Conservation (phyloP, 2,797 vertebrate genomes). For the Emys orbicularis region DNA sequence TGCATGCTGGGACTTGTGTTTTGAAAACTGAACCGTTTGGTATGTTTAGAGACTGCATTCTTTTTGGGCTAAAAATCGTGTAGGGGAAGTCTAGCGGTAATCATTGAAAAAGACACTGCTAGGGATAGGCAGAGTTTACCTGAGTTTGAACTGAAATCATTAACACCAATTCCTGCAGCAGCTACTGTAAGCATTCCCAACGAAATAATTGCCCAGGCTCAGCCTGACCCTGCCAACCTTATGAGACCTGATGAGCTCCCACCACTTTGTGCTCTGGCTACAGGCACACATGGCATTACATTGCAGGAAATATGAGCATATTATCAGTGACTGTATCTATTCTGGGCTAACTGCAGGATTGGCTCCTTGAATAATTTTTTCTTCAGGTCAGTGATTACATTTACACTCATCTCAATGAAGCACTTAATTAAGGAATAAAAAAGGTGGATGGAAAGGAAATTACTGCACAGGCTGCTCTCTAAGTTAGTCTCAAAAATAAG, state of each 20-base stretch:
- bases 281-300: slow-evolving; percentile 17
- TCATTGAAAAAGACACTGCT: background rate
- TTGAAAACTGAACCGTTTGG: background rate
- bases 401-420: background rate
- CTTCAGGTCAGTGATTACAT: background rate
- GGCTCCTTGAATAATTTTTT: background rate
- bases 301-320: slow-evolving; percentile 44
- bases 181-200: background rate
- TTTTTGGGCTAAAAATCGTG: background rate
- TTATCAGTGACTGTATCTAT: slow-evolving; percentile 12
- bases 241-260: background rate
- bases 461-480: background rate
- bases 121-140: background rate
- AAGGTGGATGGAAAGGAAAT: slow-evolving; percentile 35
- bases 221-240: background rate
- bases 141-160: background rate
- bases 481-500: slow-evolving; percentile 3
- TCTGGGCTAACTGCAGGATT: background rate
- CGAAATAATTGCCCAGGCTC: background rate
- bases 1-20: background rate
- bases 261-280: background rate
- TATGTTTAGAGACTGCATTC: background rate
- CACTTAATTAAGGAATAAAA: slow-evolving; percentile 49
- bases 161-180: background rate
- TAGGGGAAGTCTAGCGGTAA: background rate